Conservation (phyloP, 2,888 invertebrate genomes). For the Spodoptera littoralis region DNA sequence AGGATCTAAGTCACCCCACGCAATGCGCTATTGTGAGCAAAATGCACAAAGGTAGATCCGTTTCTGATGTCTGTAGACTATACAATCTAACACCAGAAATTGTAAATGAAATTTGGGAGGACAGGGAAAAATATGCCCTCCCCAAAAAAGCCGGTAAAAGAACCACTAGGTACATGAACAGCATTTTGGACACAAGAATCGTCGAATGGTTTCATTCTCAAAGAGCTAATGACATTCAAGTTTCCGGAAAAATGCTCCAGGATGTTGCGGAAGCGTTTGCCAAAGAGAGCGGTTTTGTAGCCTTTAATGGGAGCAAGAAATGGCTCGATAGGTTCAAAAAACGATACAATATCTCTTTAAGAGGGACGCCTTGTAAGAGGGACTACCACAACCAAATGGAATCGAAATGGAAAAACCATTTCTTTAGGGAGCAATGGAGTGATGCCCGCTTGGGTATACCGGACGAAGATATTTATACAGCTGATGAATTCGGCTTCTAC, state of each 20-base stretch:
- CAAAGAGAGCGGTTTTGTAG: constrained; percentile 65
- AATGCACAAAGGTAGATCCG: constrained; percentile 67
- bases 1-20: constrained; percentile 59
- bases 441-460: constrained; percentile 62
- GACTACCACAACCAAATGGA: constrained; percentile 59
- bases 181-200: constrained; percentile 59
- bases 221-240: constrained; percentile 57
- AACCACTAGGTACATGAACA: constrained; percentile 64
- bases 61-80: constrained; percentile 64
- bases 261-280: constrained; percentile 66
- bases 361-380: constrained; percentile 54
- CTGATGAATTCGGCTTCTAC: constrained; percentile 69
- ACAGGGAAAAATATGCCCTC: constrained; percentile 63
- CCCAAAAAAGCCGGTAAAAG: constrained; percentile 59
- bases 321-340: constrained; percentile 72
- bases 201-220: constrained; percentile 66
- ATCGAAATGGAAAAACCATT: constrained; percentile 69
- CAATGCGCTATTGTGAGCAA: constrained; percentile 70
- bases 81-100: constrained; percentile 65
- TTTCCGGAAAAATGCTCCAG: constrained; percentile 68
- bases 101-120: constrained; percentile 70
- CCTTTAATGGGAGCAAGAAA: constrained; percentile 70
- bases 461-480: constrained; percentile 69
- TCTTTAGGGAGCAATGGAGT: constrained; percentile 70
- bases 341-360: constrained; percentile 63